Evolutionary conservation across 2,888 invertebrate genomes (phyloP).

Genomic region (Bellardia bayeri): DNA sequence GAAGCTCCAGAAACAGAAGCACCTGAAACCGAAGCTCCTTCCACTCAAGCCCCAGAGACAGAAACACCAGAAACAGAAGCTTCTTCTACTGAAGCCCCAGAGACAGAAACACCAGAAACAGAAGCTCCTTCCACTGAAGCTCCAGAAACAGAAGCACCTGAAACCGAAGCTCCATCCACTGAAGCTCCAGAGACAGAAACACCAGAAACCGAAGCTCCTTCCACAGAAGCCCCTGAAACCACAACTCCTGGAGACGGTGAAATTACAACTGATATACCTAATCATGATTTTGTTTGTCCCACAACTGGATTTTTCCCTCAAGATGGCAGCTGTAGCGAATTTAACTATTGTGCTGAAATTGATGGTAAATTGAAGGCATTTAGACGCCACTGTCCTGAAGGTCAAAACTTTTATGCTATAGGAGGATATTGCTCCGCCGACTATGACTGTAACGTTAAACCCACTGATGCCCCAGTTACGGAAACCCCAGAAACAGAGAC

Average conservation of each 20-base stretch:
- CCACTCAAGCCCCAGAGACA: slow-evolving; percentile 12
- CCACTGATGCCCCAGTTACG: background rate
- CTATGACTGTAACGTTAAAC: slow-evolving; percentile 71
- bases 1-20: background rate
- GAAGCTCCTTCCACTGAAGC: background rate
- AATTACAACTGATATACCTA: slow-evolving; percentile 48
- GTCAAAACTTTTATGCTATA: slow-evolving; percentile 76
- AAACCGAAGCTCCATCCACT: background rate
- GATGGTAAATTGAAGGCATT: slow-evolving; percentile 30
- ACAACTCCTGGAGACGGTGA: background rate
- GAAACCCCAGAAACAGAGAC: slow-evolving; percentile 1
- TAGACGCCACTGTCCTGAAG: slow-evolving; percentile 73
- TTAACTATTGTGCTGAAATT: slow-evolving; percentile 73
- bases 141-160: background rate
- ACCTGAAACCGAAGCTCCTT: background rate
- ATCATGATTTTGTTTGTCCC: slow-evolving; percentile 74
- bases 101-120: background rate
- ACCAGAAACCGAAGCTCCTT: background rate
- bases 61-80: background rate
- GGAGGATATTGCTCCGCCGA: slow-evolving; percentile 69
- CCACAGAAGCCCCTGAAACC: background rate
- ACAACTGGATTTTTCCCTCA: slow-evolving; percentile 76
- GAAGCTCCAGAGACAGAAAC: background rate
- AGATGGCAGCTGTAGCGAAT: slow-evolving; percentile 75
- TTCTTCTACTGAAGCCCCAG: background rate